Conservation (phyloP, 2,888 invertebrate species). For the Synergus laeviventris region DNA sequence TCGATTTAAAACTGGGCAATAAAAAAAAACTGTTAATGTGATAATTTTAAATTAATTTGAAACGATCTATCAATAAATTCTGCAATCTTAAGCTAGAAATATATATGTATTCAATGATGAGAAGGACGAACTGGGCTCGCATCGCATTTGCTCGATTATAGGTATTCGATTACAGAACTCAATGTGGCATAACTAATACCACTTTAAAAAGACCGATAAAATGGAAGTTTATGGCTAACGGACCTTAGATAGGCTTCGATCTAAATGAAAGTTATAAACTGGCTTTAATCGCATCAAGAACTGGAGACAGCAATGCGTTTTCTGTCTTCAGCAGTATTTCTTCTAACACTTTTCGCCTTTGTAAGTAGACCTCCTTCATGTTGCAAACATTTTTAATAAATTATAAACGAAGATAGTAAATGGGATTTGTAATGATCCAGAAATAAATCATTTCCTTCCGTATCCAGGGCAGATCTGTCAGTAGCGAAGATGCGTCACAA, state of each 20-base stretch:
- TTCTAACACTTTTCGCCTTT: constrained; percentile 48
- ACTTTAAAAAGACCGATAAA: constrained; percentile 20
- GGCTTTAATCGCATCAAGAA: constrained; percentile 31
- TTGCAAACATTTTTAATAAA: neutral
- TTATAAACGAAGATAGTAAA: neutral
- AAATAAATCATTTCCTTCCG: constrained; percentile 36
- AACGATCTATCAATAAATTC: no score
- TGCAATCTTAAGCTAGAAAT: neutral
- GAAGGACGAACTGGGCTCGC: neutral
- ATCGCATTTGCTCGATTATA: neutral
- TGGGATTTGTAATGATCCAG: neutral
- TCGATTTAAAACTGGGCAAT: neutral
- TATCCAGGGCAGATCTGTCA: constrained; percentile 45
- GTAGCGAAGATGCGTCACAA: constrained; percentile 34
- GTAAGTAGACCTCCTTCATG: constrained; percentile 42
- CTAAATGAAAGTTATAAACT: constrained; percentile 49
- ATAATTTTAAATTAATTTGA: neutral
- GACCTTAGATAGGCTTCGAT: constrained; percentile 41
- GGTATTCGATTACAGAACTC: constrained; percentile 49
- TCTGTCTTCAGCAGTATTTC: constrained; percentile 41
- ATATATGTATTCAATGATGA: neutral
- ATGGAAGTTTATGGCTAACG: constrained; percentile 46
- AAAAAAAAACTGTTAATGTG: neutral
- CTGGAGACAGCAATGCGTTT: constrained; percentile 48
- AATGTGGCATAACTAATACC: constrained; percentile 51